Evolutionary conservation across 2,888 invertebrate species (phyloP).

Genomic region (Mesopsocus fuscifrons): DNA sequence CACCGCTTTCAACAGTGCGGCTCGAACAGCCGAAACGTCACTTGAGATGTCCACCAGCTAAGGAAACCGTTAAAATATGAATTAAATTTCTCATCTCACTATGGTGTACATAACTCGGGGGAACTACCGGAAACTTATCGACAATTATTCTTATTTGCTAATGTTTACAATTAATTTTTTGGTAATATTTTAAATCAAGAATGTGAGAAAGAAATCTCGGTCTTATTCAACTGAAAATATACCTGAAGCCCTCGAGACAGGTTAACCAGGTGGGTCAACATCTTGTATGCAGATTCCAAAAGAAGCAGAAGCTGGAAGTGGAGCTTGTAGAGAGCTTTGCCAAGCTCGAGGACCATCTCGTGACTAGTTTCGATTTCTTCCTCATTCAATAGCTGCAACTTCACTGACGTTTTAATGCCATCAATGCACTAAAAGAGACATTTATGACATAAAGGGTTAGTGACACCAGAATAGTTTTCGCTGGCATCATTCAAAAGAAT

Average conservation of each 20-base stretch:
- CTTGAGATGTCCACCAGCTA: conserved; percentile 42
- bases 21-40: conserved; percentile 36
- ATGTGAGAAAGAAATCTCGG: too few species aligned
- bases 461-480: too few species aligned
- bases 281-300: conserved; percentile 73
- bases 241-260: background rate
- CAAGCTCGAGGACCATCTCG: conserved; percentile 61
- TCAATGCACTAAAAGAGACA: conserved; percentile 44
- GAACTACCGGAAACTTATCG: too few species aligned
- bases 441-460: too few species aligned
- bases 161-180: too few species aligned
- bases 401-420: conserved; percentile 61
- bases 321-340: conserved; percentile 73
- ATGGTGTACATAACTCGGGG: too few species aligned
- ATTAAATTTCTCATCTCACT: too few species aligned
- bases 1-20: conserved; percentile 35
- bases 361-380: conserved; percentile 29
- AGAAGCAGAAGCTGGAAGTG: conserved; percentile 81
- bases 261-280: conserved; percentile 44
- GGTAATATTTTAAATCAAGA: too few species aligned
- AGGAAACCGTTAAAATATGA: too few species aligned
- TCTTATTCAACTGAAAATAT: too few species aligned
- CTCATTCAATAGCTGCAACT: conserved; percentile 50
- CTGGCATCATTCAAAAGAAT: conserved; percentile 9
- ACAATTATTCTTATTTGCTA: too few species aligned